Evolutionary conservation across 2,113 vertebrate genomes (phyloP), one percentile per base, ranked within the genome.

Genomic region (Anser cygnoides): DNA sequence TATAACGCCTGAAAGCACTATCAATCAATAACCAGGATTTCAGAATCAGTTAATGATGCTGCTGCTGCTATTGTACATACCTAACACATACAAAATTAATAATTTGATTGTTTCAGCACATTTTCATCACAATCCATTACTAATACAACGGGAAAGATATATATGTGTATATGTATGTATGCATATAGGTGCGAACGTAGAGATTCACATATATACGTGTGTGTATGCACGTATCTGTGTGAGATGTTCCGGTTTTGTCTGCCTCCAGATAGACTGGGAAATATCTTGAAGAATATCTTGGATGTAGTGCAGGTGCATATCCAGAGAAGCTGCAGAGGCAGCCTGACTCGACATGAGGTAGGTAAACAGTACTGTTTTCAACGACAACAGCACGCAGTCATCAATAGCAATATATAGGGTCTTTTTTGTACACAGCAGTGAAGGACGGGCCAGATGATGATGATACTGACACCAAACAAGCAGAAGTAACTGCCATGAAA

Each of bases 201-300:
- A 74, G 63, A 50, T 31, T 54, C 18, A 74, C 25, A n/a, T 6
- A 41, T 3, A 5, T 37, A 5, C 1, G 35, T 2, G 3, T 37
- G 5, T 31, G 11, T 49, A 49, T 1, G 0, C 17, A 43, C 39
- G 14, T 1, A 3, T 29, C 20, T 2, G 1, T 9, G 18, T 28
- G 17, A 83, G 50, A 70, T 25, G 18, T 35, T 41, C 75, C 62
- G 59, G 2, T 43, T 83, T 58, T 76, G 49, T 61, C 74, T 35
- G 49, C 58, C 33, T 75, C 9, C 67, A 57, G 39, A 21, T 0
- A 85, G 66, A 43, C 87, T 19, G 33, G 33, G 65, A 85, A 85
- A 26, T 7, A 41, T 39, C 52, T 8, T 62, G 59, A 88, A 54
- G 31, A 65, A 44, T 4, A 62, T n/a, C 55, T 44, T 58, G 21